Evolutionary conservation across 1,140 invertebrate species (phyloP).

Genomic region (Aphaenogaster rudis): DNA sequence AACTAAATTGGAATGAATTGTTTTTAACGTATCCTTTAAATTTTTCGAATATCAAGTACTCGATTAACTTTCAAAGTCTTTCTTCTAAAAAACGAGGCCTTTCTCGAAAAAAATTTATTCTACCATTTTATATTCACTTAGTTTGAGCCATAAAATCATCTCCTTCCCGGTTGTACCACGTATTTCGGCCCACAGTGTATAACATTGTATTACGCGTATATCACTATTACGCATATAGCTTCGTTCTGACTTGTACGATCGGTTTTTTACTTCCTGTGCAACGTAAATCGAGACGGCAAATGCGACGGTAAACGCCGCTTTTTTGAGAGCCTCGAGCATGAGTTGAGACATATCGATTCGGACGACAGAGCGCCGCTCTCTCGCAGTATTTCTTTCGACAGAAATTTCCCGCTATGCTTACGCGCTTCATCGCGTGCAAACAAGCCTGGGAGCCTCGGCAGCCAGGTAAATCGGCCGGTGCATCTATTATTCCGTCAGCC

Average conservation of each 20-base stretch:
- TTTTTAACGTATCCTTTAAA: too few relatives aligned
- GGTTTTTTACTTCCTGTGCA: neutral
- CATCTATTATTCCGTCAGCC: slow-evolving; percentile 37
- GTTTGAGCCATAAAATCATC: too few relatives aligned
- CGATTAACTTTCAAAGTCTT: too few relatives aligned
- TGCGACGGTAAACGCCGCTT: slow-evolving; percentile 5
- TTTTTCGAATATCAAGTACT: too few relatives aligned
- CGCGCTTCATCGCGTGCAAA: slow-evolving; percentile 32
- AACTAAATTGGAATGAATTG: too few relatives aligned
- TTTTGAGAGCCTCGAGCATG: slow-evolving; percentile 21
- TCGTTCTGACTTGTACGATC: neutral
- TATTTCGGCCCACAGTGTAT: too few relatives aligned
- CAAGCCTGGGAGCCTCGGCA: slow-evolving; percentile 15
- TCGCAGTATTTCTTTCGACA: slow-evolving; percentile 29
- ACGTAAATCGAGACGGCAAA: slow-evolving; percentile 33
- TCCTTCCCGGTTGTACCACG: too few relatives aligned
- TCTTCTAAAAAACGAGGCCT: too few relatives aligned
- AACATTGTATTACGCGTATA: neutral
- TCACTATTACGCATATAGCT: neutral
- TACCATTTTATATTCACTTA: too few relatives aligned
- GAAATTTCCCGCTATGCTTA: slow-evolving; percentile 38
- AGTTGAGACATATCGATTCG: slow-evolving; percentile 55
- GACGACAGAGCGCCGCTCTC: slow-evolving; percentile 10
- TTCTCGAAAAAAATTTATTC: too few relatives aligned
- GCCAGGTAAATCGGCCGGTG: slow-evolving; percentile 15